Evolutionary conservation across 2,797 vertebrate genomes (phyloP), one percentile per base, ranked within the genome.

Genomic region (Hephaestus fuliginosus): DNA sequence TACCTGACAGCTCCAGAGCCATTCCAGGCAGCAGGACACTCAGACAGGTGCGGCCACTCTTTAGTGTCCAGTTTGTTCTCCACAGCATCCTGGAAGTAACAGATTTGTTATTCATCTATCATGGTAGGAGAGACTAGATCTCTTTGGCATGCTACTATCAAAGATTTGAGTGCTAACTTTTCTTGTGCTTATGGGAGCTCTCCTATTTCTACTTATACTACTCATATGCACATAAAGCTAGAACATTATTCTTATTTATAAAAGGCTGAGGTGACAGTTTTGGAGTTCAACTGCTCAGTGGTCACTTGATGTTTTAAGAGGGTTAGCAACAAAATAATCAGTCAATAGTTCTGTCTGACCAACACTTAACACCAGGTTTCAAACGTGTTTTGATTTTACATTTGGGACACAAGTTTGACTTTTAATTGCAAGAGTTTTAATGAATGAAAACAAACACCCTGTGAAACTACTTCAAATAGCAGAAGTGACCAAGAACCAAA

Each of bases 1-100:
- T 76, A 99, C 98, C 98, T 99, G 70, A 99, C 98, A 66, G 96
- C 97, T 68, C 98, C 97, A 0, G 98, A 98, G 49, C 97, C 98
- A 41, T 99, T 99, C 98, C 97, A 99, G 1, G 97, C 95, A 61
- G 97, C 95, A 49, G 97, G 97, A 81, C 95, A 97, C 76, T 96
- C 96, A 0, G 97, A 99, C 94, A 95, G 96, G 65, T 97, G 97
- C 0, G 97, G 98, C 98, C 98, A 99, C 5, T 98, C 97, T 89
- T 77, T 97, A 60, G 95, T 92, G 87, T 99, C 97, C 83, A 99
- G 91, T 89, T 98, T 99, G 91, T 98, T 98, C 86, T 98, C 98
- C 82, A 99, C 95, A n/a, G 96, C 96, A 92, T 99, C 97, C 98
- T 99, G 89, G 61, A 83, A 52, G 60, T 0, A 71, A 71, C 9